phyloP scores from a whole-genome alignment of 1,140 invertebrate genomes.

The Hylaeus volcanicus region DNA sequence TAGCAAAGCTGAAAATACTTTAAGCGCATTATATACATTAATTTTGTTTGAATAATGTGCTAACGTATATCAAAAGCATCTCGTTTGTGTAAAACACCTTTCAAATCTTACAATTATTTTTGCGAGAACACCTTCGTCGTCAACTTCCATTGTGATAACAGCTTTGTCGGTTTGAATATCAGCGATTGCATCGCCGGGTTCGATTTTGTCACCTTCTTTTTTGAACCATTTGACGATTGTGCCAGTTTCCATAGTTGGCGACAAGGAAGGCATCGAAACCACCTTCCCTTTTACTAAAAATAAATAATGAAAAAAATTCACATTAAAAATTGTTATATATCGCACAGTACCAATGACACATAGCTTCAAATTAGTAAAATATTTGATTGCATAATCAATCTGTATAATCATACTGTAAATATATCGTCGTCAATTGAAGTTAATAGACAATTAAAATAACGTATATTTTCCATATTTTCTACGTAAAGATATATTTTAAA shows the following conservation, averaged over 20 bases:
- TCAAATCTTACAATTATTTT: slow-evolving; percentile 86
- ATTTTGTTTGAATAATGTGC: neutral
- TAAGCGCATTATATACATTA: neutral
- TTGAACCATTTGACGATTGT: slow-evolving; percentile 99
- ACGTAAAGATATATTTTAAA: neutral
- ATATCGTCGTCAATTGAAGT: neutral
- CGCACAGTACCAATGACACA: neutral
- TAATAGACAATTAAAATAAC: neutral
- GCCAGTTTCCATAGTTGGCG: slow-evolving; percentile 99
- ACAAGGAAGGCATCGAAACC: slow-evolving; percentile 91
- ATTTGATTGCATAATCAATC: slow-evolving; percentile 66
- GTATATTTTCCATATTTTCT: neutral
- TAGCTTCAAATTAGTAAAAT: slow-evolving; percentile 14
- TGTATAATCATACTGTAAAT: neutral
- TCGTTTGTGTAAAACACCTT: neutral
- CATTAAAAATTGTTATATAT: neutral
- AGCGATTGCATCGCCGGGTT: slow-evolving; percentile 93
- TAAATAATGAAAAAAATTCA: slow-evolving; percentile 22
- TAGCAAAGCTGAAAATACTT: neutral
- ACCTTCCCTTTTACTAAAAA: slow-evolving; percentile 75
- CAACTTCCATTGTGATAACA: slow-evolving; percentile 99
- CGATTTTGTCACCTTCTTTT: slow-evolving; percentile 92
- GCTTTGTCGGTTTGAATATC: slow-evolving; percentile 99
- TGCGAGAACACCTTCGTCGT: slow-evolving; percentile 97
- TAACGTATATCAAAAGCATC: neutral